A percentile compares a stretch with the other conserved stretches of the same genome.
These are phyloP conservation scores for Eidolon helvum DNA, from an alignment of 2,113 vertebrate species.

Conservation along the genomic window DNA sequence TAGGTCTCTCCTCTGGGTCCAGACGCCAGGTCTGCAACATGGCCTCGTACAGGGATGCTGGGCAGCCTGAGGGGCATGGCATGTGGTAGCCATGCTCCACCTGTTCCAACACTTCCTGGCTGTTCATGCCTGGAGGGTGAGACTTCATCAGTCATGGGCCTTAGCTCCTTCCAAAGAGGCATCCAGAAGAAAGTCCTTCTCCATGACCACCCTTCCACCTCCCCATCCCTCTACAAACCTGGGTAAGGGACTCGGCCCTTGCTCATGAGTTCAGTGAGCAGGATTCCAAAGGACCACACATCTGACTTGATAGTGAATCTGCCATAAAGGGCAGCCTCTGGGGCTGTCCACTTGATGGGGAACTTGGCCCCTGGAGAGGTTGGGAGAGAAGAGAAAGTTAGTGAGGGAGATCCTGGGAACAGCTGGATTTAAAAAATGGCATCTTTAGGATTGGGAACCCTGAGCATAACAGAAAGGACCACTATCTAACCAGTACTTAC, in stretches of 20 bases:
- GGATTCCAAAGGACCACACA: conserved; percentile 98
- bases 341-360: conserved; percentile 99
- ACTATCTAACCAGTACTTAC: background rate
- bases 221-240: conserved; percentile 82
- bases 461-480: background rate
- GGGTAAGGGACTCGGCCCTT: conserved; percentile 99
- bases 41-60: conserved; percentile 92
- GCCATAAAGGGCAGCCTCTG: conserved; percentile 95
- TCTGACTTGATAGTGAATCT: conserved; percentile 98
- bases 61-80: conserved; percentile 90
- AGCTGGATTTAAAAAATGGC: background rate
- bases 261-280: conserved; percentile 96
- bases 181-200: background rate
- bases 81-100: conserved; percentile 97
- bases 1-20: conserved; percentile 95
- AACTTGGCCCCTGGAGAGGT: conserved; percentile 90
- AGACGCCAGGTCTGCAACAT: conserved; percentile 98
- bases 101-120: conserved; percentile 97
- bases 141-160: background rate
- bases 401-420: background rate
- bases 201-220: background rate
- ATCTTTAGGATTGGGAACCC: background rate
- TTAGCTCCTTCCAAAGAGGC: background rate
- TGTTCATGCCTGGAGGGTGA: conserved; percentile 92
- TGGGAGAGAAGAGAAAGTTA: background rate